A percentile compares a stretch with the other conserved stretches of the same genome.
These are phyloP conservation scores for Scleropages formosus DNA, from an alignment of 2,797 vertebrate species.

Conservation along the genomic window DNA sequence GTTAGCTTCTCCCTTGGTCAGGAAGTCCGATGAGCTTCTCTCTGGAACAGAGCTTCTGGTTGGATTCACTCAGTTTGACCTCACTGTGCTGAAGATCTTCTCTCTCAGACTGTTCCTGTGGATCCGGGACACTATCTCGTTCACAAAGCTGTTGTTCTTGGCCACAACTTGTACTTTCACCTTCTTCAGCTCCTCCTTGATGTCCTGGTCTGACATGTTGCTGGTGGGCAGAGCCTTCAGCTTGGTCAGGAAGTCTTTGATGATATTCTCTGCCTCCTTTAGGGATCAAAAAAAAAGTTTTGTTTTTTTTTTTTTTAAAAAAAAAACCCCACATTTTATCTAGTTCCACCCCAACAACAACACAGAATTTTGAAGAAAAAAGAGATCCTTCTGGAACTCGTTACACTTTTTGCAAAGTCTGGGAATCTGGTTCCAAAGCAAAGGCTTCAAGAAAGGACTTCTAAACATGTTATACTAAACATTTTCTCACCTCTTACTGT, in stretches of 20 bases:
- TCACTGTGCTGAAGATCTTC: neutral
- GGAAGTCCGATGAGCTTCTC: neutral
- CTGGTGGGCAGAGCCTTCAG: conserved; percentile 78
- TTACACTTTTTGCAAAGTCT: no score
- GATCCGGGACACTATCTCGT: conserved; percentile 75
- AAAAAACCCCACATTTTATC: no score
- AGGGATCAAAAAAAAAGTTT: conserved; percentile 35
- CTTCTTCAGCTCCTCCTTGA: conserved; percentile 72
- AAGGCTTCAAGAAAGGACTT: no score
- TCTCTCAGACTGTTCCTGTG: conserved; percentile 48
- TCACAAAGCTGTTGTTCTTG: conserved; percentile 83
- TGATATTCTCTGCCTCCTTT: conserved; percentile 88
- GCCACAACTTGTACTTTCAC: conserved; percentile 77
- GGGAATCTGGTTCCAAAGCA: no score
- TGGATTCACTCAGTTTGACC: no score
- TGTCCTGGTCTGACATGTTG: conserved; percentile 78
- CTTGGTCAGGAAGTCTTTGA: conserved; percentile 83
- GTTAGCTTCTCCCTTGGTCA: no score
- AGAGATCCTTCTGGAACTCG: no score
- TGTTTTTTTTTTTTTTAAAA: no score
- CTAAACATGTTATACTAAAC: no score
- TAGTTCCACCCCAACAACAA: no score
- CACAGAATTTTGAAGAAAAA: no score
- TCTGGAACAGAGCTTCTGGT: neutral
- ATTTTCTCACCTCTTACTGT: no score